These are phyloP conservation scores for Lepidostoma basale DNA, from an alignment of 1,140 invertebrate genomes.

Conservation along the genomic window DNA sequence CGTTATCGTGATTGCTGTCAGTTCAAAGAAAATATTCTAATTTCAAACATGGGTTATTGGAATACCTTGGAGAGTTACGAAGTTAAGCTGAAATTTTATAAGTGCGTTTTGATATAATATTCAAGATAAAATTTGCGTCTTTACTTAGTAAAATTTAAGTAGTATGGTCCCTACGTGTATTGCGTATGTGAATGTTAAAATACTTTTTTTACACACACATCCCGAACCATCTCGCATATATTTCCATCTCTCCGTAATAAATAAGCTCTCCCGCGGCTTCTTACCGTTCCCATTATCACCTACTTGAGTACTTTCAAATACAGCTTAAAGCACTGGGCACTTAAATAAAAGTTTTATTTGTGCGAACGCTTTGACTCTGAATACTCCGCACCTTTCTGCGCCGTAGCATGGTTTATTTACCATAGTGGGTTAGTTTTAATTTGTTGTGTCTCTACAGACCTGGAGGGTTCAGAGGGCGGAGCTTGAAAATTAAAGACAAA, in stretches of 20 bases:
- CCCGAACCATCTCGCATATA: not conserved
- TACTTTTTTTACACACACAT: too few relatives aligned
- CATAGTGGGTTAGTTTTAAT: not conserved
- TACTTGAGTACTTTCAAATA: not conserved
- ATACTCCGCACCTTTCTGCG: too few relatives aligned
- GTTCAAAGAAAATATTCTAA: too few relatives aligned
- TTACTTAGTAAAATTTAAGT: too few relatives aligned
- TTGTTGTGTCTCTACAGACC: not conserved
- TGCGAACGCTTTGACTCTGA: not conserved
- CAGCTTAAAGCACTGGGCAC: not conserved
- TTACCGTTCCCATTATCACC: not conserved
- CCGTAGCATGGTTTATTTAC: not conserved
- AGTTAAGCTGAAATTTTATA: too few relatives aligned
- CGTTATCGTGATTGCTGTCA: too few relatives aligned
- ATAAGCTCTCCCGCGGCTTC: constrained; percentile 2
- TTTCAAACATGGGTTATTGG: too few relatives aligned
- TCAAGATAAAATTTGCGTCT: too few relatives aligned
- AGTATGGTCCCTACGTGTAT: too few relatives aligned
- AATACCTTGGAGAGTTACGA: too few relatives aligned
- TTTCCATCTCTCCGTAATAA: not conserved
- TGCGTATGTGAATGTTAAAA: too few relatives aligned
- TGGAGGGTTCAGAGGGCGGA: constrained; percentile 7
- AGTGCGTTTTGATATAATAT: too few relatives aligned
- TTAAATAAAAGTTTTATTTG: constrained; percentile 20
- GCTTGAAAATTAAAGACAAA: constrained; percentile 20